Evolutionary conservation across 2,797 vertebrate genomes (phyloP).

Genomic region (Syncerus caffer): DNA sequence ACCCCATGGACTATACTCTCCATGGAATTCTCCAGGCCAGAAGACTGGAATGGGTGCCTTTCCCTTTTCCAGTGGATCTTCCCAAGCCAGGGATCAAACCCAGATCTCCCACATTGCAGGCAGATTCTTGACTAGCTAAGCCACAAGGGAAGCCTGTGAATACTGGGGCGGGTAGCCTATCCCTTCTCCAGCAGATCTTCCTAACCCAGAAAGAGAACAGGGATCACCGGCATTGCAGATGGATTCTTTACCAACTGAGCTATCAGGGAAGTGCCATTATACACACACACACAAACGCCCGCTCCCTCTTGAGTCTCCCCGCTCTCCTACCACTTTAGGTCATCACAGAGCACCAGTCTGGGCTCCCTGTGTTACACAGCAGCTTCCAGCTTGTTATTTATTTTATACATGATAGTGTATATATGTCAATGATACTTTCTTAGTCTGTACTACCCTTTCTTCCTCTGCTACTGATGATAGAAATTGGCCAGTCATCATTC

Average conservation of each 20-base stretch:
- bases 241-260: background rate
- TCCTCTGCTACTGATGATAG: background rate
- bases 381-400: background rate
- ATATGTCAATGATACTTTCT: background rate
- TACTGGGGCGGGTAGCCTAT: background rate
- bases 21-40: background rate
- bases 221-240: background rate
- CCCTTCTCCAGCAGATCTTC: background rate
- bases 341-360: background rate
- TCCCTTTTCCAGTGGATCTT: background rate
- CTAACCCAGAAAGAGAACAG: background rate
- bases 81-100: background rate
- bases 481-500: background rate
- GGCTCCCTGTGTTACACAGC: background rate
- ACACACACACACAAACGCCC: background rate
- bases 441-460: background rate
- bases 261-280: background rate
- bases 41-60: background rate
- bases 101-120: background rate
- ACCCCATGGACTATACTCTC: background rate
- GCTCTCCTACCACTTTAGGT: fast-evolving
- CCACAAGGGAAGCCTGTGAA: background rate
- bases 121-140: background rate
- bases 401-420: background rate
- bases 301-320: background rate